These are phyloP conservation scores for Cacoxenus indagator DNA, from an alignment of 2,888 invertebrate species.

Conservation along the genomic window DNA sequence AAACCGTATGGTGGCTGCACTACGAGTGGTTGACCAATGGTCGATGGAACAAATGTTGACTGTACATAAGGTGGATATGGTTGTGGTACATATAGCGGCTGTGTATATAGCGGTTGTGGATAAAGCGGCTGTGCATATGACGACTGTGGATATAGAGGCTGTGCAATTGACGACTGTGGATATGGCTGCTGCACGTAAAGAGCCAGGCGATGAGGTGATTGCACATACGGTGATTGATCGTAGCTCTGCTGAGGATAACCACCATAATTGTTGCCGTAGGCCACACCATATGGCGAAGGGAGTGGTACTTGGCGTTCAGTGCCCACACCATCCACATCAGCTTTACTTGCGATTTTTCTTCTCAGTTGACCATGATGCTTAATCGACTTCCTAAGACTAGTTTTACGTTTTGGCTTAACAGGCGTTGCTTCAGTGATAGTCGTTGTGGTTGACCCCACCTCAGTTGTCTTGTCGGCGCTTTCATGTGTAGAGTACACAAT, in stretches of 20 bases:
- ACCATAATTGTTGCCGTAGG: neutral
- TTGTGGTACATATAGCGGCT: neutral
- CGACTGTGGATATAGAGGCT: neutral
- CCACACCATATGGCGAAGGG: neutral
- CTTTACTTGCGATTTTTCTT: neutral
- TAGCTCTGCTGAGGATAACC: neutral
- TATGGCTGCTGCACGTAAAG: slow-evolving; percentile 3
- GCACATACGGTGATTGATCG: neutral
- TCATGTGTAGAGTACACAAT: too few relatives aligned
- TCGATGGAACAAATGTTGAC: too few relatives aligned
- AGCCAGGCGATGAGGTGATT: neutral
- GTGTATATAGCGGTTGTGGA: neutral
- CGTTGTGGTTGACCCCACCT: too few relatives aligned
- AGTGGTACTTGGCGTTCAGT: neutral
- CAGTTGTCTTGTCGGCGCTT: too few relatives aligned
- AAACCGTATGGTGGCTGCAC: too few relatives aligned
- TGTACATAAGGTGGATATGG: neutral
- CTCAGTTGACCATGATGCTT: neutral
- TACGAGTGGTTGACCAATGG: too few relatives aligned
- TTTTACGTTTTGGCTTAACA: neutral
- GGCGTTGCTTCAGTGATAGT: neutral
- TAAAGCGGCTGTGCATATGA: neutral
- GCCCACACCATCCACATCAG: neutral
- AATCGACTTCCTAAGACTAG: neutral
- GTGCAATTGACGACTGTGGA: neutral